A percentile compares a stretch with the other conserved stretches of the same genome.
phyloP scores from a whole-genome alignment of 2,888 invertebrate genomes.

The Drosophila crucigera region DNA sequence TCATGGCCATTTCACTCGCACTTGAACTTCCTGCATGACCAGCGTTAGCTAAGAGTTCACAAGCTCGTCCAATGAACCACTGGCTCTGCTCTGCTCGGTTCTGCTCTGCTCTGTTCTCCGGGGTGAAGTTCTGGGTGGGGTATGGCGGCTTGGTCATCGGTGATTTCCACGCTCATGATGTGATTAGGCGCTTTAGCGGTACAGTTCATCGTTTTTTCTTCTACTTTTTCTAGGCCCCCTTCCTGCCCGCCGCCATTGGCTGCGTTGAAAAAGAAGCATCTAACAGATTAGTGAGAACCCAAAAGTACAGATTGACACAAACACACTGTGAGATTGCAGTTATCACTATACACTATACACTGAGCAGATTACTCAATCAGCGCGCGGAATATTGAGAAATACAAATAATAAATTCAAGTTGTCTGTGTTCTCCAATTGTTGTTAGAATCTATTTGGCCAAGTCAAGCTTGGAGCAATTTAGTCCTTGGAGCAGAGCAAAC shows the following conservation, averaged over 20 bases:
- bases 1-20: conserved; percentile 58
- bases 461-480: not conserved
- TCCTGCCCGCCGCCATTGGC: not conserved
- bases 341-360: not conserved
- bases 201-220: conserved; percentile 47
- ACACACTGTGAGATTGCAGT: conserved; percentile 36
- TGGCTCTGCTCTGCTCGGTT: not conserved
- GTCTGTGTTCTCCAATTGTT: not conserved
- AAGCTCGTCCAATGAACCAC: conserved; percentile 46
- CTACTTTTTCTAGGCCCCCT: not conserved
- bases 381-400: not conserved
- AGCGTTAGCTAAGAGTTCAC: conserved; percentile 47
- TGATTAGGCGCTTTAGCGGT: conserved; percentile 77
- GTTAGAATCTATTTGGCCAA: not conserved
- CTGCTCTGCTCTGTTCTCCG: not conserved
- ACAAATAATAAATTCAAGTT: not conserved
- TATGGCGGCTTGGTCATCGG: conserved; percentile 41
- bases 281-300: conserved; percentile 47
- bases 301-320: conserved; percentile 30
- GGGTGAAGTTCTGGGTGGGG: conserved; percentile 22
- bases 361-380: conserved; percentile 3
- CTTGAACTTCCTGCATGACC: conserved; percentile 80
- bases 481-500: not conserved
- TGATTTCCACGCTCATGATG: conserved; percentile 62
- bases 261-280: conserved; percentile 1